Conservation (phyloP, 2,797 vertebrate genomes). For the Triplophysa yarkandensis region DNA sequence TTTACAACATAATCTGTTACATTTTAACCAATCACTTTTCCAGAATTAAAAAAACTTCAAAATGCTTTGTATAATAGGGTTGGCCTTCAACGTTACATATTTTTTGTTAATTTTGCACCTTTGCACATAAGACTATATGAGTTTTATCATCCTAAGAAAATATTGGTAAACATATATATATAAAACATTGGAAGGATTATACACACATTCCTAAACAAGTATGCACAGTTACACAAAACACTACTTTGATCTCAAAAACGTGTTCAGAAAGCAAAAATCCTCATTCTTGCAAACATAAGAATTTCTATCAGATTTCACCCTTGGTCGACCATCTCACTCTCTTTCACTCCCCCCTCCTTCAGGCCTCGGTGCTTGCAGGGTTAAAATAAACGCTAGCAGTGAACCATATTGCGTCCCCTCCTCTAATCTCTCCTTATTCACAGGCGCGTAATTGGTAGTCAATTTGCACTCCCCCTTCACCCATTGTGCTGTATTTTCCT, state of each 20-base stretch:
- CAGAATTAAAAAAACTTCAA: background rate
- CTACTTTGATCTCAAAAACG: background rate
- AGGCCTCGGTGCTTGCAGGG: constrained; percentile 64
- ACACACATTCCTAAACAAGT: background rate
- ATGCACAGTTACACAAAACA: background rate
- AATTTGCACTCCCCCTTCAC: constrained; percentile 82
- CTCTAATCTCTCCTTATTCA: constrained; percentile 79
- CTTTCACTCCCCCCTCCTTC: constrained; percentile 54
- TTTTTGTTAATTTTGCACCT: too few relatives aligned
- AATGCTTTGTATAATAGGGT: background rate
- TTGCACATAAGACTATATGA: background rate
- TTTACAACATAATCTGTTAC: too few relatives aligned
- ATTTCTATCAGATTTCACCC: constrained; percentile 57
- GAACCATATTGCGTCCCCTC: constrained; percentile 59
- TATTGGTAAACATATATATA: too few relatives aligned
- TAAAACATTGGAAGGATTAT: too few relatives aligned
- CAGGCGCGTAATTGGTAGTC: constrained; percentile 87
- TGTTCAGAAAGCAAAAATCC: constrained; percentile 17
- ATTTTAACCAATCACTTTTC: too few relatives aligned
- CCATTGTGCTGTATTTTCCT: constrained; percentile 84
- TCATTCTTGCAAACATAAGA: constrained; percentile 51
- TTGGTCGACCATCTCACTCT: constrained; percentile 43
- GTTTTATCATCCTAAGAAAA: background rate
- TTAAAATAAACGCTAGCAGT: constrained; percentile 77
- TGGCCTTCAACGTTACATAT: background rate